Evolutionary conservation across 1,140 invertebrate genomes (phyloP).

Genomic region (Penaeus vannamei): DNA sequence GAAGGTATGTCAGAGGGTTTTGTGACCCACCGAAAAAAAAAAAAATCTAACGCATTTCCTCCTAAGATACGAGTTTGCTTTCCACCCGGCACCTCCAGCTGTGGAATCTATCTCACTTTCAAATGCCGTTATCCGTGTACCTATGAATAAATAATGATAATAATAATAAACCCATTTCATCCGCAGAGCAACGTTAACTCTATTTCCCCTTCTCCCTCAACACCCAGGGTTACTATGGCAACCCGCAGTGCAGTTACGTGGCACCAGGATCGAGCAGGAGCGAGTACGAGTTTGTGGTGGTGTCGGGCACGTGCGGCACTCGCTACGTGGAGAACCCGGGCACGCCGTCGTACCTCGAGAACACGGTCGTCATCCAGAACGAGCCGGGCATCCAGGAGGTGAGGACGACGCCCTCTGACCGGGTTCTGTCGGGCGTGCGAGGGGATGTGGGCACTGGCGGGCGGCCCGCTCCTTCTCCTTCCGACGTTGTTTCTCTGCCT

Average conservation of each 20-base stretch:
- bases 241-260: conserved; percentile 82
- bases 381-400: conserved; percentile 76
- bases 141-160: not conserved
- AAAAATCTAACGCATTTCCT: too few species aligned
- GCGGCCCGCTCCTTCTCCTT: too few species aligned
- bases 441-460: not conserved
- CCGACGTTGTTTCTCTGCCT: not conserved
- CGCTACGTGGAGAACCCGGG: conserved; percentile 83
- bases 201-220: conserved; percentile 3
- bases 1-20: conserved; percentile 74
- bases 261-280: conserved; percentile 77
- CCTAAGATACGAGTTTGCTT: too few species aligned
- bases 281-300: conserved; percentile 81
- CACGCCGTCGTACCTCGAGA: conserved; percentile 85
- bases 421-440: not conserved
- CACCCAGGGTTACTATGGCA: conserved; percentile 79
- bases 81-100: too few species aligned
- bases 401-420: not conserved
- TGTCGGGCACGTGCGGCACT: conserved; percentile 83
- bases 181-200: not conserved
- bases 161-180: not conserved
- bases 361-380: conserved; percentile 84
- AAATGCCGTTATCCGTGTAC: not conserved
- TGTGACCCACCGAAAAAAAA: too few species aligned
- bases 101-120: too few species aligned